phyloP scores from a whole-genome alignment of 2,113 vertebrate species.

The Thalassoma bifasciatum region DNA sequence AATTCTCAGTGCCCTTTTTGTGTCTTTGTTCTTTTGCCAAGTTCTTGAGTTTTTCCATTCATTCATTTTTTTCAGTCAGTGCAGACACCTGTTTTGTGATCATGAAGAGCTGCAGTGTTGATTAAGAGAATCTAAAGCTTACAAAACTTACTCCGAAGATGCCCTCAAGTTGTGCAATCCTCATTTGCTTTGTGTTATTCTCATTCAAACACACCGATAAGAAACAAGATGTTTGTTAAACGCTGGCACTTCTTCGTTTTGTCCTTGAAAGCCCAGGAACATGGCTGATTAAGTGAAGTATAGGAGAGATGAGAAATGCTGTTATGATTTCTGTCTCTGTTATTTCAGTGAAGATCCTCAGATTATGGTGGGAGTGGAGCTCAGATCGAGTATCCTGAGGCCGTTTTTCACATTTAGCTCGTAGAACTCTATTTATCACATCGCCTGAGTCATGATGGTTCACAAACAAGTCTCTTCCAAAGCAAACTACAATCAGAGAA shows the following conservation, averaged over 20 bases:
- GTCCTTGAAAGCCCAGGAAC: slow-evolving; percentile 37
- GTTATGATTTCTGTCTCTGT: slow-evolving; percentile 15
- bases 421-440: slow-evolving; percentile 52
- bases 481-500: slow-evolving; percentile 72
- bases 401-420: slow-evolving; percentile 39
- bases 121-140: slow-evolving; percentile 5
- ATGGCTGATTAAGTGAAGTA: slow-evolving; percentile 45
- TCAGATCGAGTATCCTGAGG: slow-evolving; percentile 55
- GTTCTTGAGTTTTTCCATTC: slow-evolving; percentile 53
- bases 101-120: slow-evolving; percentile 10
- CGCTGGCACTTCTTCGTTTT: slow-evolving; percentile 42
- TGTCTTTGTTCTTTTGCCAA: slow-evolving; percentile 58
- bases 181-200: slow-evolving; percentile 22
- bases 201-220: slow-evolving; percentile 30
- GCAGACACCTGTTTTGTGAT: slow-evolving; percentile 54
- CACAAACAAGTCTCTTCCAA: slow-evolving; percentile 60
- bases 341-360: slow-evolving; percentile 40
- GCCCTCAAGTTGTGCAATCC: slow-evolving; percentile 4
- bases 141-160: slow-evolving; percentile 26
- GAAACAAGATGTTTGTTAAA: slow-evolving; percentile 35
- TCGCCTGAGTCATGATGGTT: slow-evolving; percentile 41
- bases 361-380: slow-evolving; percentile 46
- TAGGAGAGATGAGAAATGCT: slow-evolving; percentile 34
- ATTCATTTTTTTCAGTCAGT: slow-evolving; percentile 8
- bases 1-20: slow-evolving; percentile 57